Base-by-base conservation (phyloP, 1,140 invertebrate genomes). In the Venturia canescens region DNA sequence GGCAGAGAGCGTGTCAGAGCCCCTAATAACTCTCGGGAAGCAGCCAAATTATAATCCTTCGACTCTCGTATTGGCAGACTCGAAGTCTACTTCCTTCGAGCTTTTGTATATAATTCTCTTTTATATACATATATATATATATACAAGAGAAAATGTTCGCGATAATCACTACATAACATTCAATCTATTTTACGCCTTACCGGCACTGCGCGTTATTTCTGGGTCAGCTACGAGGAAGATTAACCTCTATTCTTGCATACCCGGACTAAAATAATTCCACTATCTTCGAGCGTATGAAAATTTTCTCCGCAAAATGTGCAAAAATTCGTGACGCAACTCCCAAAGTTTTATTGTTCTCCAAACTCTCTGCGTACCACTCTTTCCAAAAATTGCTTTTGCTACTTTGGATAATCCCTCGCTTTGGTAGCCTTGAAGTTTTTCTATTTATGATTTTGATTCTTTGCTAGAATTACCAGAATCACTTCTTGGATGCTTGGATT, bases 161-260 rank as follows among this genome's bases (percentile, higher is more conserved):
- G 83, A 85, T 85, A 85, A 84, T 79, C 77, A 82, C 79, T 26
- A 82, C 83, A 82, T 84, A 84, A 86, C 83, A 85, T 85, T 83
- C 80, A 84, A 86, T 84, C 85, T 83, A 85, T 88, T 88, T 87
- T 83, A 87, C 85, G 83, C 83, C 82, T 70, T 79, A 80, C 83
- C 84, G 83, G 82, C 84, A 86, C 85, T 88, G 88, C 84, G 83
- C 84, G 81, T 86, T 90, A 90, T 90, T 91, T 91, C 87, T 89
- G 85, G 86, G 83, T 66, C 84, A 88, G 84, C 86, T 89, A 89
- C 85, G 81, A 23, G 81, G 85, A 89, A 90, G 87, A 90, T 90
- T 90, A 90, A 90, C 87, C 88, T 89, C 86, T 90, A 86, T 87
- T 87, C 80, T 86, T 84, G 87, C 85, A 87, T 89, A 87, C 87